Evolutionary conservation across 2,113 vertebrate species (phyloP).

Genomic region (Colossoma macropomum): DNA sequence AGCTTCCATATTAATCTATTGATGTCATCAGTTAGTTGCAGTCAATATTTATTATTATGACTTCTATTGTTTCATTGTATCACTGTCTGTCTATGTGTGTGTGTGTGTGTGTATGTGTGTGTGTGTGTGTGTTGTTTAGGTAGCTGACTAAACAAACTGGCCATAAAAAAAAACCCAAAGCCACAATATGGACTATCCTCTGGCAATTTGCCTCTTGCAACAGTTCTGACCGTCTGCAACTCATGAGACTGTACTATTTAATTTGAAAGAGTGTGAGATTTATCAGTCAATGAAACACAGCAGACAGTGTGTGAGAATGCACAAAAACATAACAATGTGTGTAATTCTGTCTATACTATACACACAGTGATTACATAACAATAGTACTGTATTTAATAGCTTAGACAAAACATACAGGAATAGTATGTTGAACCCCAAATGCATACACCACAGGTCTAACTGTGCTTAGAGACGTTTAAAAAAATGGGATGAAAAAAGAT

Average conservation of each 20-base stretch:
- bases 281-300: not conserved
- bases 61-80: not conserved
- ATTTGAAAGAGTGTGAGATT: not conserved
- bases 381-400: too few species aligned
- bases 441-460: too few species aligned
- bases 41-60: constrained; percentile 10
- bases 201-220: not conserved
- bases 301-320: not conserved
- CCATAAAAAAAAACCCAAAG: not conserved
- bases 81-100: not conserved
- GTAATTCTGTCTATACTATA: not conserved
- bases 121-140: not conserved
- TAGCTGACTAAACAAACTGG: not conserved
- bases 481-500: too few species aligned
- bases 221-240: not conserved
- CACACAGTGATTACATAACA: too few species aligned
- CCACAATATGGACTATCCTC: not conserved
- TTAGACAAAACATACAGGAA: too few species aligned
- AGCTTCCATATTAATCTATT: constrained; percentile 13
- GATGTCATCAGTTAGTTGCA: not conserved
- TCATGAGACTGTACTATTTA: not conserved
- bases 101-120: constrained; percentile 25
- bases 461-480: too few species aligned
- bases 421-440: too few species aligned
- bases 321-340: not conserved